Conservation (phyloP, 2,797 vertebrate genomes). For the Enteromius viviparus region DNA sequence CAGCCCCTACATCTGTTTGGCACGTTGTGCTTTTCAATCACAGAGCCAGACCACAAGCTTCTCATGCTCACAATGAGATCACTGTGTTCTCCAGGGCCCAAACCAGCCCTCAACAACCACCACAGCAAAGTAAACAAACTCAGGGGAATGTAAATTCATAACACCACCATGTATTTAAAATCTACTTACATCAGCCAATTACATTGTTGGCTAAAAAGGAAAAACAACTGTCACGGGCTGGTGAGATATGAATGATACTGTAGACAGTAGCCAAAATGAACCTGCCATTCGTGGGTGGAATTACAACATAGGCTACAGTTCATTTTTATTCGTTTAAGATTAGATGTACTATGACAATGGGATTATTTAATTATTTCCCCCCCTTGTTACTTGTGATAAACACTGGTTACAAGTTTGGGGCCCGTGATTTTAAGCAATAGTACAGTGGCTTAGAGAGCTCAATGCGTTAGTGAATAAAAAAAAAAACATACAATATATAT, state of each 20-base stretch:
- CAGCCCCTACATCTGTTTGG: constrained; percentile 78
- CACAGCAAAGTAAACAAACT: constrained; percentile 72
- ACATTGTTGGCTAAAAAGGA: constrained; percentile 29
- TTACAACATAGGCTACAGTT: not conserved
- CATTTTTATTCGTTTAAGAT: not conserved
- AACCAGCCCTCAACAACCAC: constrained; percentile 67
- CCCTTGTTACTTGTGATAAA: too few relatives aligned
- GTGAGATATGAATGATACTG: constrained; percentile 4
- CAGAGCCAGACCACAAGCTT: constrained; percentile 68
- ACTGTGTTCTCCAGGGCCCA: constrained; percentile 74
- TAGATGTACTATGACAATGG: not conserved
- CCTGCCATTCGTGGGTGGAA: not conserved
- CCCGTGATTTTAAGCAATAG: not conserved
- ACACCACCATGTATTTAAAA: constrained; percentile 65
- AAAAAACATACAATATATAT: not conserved
- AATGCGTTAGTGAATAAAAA: not conserved
- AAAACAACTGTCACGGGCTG: constrained; percentile 14
- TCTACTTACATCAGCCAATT: constrained; percentile 61
- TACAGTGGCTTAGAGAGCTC: not conserved
- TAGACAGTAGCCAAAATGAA: not conserved
- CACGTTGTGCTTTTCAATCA: constrained; percentile 81
- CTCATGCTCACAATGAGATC: constrained; percentile 75
- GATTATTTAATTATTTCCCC: not conserved
- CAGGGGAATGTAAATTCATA: constrained; percentile 60
- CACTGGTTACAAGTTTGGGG: not conserved